These are phyloP conservation scores for Diorhabda sublineata DNA, from an alignment of 1,140 invertebrate genomes.

Conservation along the genomic window DNA sequence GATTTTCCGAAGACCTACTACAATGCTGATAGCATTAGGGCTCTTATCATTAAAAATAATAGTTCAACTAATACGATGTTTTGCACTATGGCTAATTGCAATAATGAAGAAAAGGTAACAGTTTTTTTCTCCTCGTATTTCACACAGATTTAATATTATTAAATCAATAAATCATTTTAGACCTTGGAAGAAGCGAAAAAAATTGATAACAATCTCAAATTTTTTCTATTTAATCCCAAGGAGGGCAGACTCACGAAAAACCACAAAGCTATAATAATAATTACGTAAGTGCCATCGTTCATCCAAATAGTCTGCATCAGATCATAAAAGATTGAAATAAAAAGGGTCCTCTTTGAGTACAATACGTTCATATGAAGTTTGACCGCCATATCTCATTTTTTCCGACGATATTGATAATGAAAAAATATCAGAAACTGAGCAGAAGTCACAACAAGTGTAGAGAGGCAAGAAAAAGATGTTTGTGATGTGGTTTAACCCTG, in stretches of 20 bases:
- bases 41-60: constrained; percentile 32
- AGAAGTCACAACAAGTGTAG: no score
- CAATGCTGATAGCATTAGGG: constrained; percentile 23
- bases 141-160: no score
- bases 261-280: constrained; percentile 16
- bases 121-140: not conserved
- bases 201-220: constrained; percentile 27
- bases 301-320: no score
- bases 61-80: constrained; percentile 33
- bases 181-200: constrained; percentile 21
- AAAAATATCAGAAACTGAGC: no score
- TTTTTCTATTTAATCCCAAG: constrained; percentile 25
- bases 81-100: constrained; percentile 28
- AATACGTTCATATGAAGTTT: no score
- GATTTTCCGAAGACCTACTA: constrained; percentile 34
- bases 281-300: not conserved
- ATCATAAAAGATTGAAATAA: no score
- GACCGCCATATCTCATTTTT: no score
- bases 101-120: not conserved
- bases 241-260: constrained; percentile 27
- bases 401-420: no score
- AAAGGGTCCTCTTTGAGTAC: no score
- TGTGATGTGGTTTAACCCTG: no score
- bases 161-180: constrained; percentile 20
- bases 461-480: no score